Percentiles rank a stretch among this genome's conserved stretches.
These are phyloP conservation scores for Eurystomus glaucurus DNA, from an alignment of 2,797 vertebrate species.

Conservation along the genomic window DNA sequence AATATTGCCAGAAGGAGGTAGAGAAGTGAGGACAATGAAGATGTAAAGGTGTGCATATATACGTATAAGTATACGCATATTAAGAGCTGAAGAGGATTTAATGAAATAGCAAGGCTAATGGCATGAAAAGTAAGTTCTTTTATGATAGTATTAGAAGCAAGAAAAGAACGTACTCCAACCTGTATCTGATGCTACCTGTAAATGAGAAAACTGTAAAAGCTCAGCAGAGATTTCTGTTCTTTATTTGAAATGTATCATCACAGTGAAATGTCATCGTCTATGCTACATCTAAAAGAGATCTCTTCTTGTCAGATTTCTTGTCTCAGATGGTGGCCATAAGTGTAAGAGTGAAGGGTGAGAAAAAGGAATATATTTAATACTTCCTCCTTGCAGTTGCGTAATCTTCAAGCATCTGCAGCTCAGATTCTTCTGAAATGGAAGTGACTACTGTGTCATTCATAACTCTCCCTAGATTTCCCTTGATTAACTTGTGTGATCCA, in stretches of 20 bases:
- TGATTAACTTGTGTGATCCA: background rate
- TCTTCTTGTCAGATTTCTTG: background rate
- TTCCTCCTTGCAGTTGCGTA: rapidly evolving
- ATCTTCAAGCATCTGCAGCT: background rate
- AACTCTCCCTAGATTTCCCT: background rate
- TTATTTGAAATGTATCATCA: background rate
- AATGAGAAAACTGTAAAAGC: background rate
- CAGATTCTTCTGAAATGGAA: background rate
- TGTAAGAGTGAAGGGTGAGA: background rate
- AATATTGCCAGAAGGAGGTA: background rate
- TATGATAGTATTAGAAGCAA: background rate
- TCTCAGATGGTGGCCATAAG: background rate
- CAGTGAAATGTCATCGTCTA: background rate
- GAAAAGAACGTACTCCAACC: background rate
- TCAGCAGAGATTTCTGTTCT: background rate
- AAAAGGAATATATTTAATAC: background rate
- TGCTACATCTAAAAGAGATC: background rate
- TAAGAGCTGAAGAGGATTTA: background rate
- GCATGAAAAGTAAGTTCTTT: background rate
- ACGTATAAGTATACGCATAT: rapidly evolving
- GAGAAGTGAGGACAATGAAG: background rate
- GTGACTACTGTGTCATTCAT: background rate
- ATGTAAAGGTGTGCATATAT: rapidly evolving
- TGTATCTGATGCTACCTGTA: background rate
- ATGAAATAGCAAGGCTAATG: background rate